Conservation (phyloP, 2,797 vertebrate species). For the Streptopelia turtur region DNA sequence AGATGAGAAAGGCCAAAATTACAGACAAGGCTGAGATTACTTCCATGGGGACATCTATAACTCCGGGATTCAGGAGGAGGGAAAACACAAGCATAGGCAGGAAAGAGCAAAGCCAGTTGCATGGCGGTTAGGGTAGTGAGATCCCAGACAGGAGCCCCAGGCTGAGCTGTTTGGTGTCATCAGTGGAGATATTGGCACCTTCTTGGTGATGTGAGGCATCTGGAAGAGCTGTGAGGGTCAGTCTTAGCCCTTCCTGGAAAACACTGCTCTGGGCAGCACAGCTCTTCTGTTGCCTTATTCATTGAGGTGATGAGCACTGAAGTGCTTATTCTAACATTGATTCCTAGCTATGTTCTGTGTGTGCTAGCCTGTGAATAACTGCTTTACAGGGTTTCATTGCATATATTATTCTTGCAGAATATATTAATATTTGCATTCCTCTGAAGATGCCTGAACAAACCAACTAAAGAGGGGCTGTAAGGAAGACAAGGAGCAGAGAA, state of each 20-base stretch:
- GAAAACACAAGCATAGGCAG: neutral
- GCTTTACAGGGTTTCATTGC: neutral
- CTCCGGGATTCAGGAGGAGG: neutral
- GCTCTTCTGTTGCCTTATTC: neutral
- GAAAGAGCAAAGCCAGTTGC: neutral
- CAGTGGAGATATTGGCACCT: neutral
- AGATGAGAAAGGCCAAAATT: neutral
- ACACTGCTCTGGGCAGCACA: neutral
- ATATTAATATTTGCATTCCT: neutral
- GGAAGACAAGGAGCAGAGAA: neutral
- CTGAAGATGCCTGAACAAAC: neutral
- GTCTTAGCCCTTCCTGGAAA: neutral
- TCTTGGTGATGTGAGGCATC: no score
- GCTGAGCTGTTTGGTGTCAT: neutral
- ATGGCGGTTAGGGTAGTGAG: neutral
- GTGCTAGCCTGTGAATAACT: neutral
- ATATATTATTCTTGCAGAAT: neutral
- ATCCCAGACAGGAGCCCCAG: neutral
- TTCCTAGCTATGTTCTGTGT: neutral
- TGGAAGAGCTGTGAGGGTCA: neutral
- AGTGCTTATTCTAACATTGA: neutral
- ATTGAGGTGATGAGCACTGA: accelerated
- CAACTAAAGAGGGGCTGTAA: neutral
- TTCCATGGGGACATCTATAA: neutral
- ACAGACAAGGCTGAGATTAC: neutral